Percentiles rank a stretch among this genome's conserved stretches.
Evolutionary conservation across 2,888 invertebrate species (phyloP).

Genomic region (Volucella zonaria): DNA sequence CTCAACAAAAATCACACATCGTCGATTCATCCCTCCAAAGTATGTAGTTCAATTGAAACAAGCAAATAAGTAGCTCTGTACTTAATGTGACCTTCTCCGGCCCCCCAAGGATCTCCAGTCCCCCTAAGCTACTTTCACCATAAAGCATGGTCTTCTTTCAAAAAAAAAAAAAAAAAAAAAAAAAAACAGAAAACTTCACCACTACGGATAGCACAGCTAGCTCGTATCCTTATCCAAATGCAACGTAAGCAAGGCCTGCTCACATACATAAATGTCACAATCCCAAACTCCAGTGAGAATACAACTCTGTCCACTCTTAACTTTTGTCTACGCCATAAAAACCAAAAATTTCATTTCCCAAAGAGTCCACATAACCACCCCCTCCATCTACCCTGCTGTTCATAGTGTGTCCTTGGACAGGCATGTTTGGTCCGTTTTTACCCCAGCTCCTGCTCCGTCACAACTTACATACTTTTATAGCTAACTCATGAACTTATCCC

Average conservation of each 20-base stretch:
- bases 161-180: conserved; percentile 27
- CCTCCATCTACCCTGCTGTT: conserved; percentile 6
- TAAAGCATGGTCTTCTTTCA: conserved; percentile 11
- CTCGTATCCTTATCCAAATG: conserved; percentile 33
- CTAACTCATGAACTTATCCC: conserved; percentile 74
- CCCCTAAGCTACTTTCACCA: conserved; percentile 31
- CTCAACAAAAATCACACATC: conserved; percentile 76
- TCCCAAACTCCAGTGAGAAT: conserved; percentile 23
- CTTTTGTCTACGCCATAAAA: conserved; percentile 74
- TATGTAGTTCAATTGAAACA: conserved; percentile 69
- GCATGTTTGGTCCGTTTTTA: conserved; percentile 63
- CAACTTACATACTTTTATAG: conserved; percentile 71
- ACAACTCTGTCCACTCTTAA: conserved; percentile 73
- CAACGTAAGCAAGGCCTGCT: conserved; percentile 50
- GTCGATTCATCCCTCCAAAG: conserved; percentile 32
- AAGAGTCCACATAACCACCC: conserved; percentile 66
- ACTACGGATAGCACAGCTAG: conserved; percentile 45
- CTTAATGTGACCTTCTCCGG: conserved; percentile 55
- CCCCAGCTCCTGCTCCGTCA: background rate
- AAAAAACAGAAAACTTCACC: conserved; percentile 23
- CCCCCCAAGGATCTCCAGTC: conserved; percentile 49
- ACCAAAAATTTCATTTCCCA: conserved; percentile 74
- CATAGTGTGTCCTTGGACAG: conserved; percentile 55
- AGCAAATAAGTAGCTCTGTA: conserved; percentile 70
- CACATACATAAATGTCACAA: conserved; percentile 66